Percentiles rank a stretch among this genome's conserved stretches.
phyloP scores from a whole-genome alignment of 1,140 invertebrate species.

The Hesperophylax magnus region DNA sequence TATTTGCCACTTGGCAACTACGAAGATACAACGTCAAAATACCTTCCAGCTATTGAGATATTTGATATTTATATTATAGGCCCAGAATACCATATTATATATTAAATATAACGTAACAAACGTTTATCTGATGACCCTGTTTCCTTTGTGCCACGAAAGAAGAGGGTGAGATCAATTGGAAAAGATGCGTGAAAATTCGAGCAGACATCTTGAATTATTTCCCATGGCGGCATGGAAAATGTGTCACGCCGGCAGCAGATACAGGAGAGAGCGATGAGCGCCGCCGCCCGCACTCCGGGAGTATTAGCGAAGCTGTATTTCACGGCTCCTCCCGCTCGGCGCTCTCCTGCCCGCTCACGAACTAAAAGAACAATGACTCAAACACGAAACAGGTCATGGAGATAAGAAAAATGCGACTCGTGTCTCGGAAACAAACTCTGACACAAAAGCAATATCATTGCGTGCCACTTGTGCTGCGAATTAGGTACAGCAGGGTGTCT shows the following conservation, averaged over 20 bases:
- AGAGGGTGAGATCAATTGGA: constrained; percentile 35
- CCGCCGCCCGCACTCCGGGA: not conserved
- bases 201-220: constrained; percentile 42
- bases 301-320: constrained; percentile 7
- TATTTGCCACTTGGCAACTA: no score
- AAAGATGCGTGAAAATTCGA: constrained; percentile 40
- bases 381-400: not conserved
- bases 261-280: constrained; percentile 6
- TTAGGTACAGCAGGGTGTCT: no score
- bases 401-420: no score
- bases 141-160: not conserved
- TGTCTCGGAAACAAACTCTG: no score
- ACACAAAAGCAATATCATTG: no score
- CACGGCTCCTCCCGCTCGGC: not conserved
- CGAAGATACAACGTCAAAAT: not conserved
- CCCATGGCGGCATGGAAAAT: constrained; percentile 17
- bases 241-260: not conserved
- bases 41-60: not conserved
- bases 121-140: constrained; percentile 25
- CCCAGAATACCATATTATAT: not conserved
- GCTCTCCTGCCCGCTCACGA: not conserved
- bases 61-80: constrained; percentile 10
- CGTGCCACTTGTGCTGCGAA: no score
- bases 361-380: constrained; percentile 3
- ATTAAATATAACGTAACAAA: not conserved